Conservation (phyloP, 2,113 vertebrate genomes). For the Phoenicopterus ruber region DNA sequence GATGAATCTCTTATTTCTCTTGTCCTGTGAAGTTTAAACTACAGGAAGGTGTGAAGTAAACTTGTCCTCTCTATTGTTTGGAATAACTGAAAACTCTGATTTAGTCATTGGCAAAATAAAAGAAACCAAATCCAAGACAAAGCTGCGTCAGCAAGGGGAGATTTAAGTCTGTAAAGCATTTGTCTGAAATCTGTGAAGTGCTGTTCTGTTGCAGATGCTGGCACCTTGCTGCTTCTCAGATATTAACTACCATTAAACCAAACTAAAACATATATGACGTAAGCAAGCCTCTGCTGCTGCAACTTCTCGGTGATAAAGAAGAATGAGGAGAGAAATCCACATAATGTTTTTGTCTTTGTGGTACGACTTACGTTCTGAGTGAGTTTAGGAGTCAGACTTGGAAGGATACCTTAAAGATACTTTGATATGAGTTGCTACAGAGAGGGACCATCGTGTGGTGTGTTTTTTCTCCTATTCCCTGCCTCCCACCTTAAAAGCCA, state of each 20-base stretch:
- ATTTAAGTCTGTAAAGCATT: not conserved
- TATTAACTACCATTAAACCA: not conserved
- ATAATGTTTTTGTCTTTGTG: not conserved
- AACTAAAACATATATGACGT: not conserved
- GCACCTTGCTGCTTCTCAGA: not conserved
- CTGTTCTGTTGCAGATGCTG: not conserved
- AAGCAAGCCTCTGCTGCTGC: not conserved
- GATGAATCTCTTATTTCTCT: not conserved
- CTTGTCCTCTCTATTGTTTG: not conserved
- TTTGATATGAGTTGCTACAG: not conserved
- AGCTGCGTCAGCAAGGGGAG: not conserved
- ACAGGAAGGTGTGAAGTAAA: not conserved
- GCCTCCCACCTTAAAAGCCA: not conserved
- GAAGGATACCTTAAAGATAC: not conserved
- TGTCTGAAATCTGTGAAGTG: not conserved
- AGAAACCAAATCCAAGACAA: not conserved
- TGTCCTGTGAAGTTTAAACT: not conserved
- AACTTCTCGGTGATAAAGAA: not conserved
- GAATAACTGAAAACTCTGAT: not conserved
- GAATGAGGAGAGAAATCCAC: not conserved
- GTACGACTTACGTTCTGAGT: not conserved
- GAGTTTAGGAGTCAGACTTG: not conserved
- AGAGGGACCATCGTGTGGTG: not conserved
- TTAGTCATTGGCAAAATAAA: not conserved
- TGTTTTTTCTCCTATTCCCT: not conserved